Percentiles rank a stretch among this genome's conserved stretches.
These are phyloP conservation scores for Cordylochernes scorpioides DNA, from an alignment of 2,888 invertebrate species.

Conservation along the genomic window DNA sequence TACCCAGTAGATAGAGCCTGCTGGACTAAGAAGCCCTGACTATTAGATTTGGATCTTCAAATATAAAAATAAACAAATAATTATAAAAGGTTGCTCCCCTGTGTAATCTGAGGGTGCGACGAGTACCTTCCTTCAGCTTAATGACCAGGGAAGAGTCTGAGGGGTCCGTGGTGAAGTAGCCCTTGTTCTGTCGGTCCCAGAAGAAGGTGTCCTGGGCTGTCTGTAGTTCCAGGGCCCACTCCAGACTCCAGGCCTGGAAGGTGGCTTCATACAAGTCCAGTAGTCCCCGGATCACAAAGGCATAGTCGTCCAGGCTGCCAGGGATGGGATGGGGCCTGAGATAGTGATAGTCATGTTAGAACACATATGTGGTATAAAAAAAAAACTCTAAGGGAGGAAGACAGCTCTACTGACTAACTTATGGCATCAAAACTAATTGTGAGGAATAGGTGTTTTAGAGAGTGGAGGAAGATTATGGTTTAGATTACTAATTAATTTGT, in stretches of 20 bases:
- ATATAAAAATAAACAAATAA: too few species aligned
- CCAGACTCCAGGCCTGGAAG: constrained; percentile 78
- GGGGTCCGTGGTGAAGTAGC: constrained; percentile 44
- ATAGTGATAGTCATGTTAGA: not conserved
- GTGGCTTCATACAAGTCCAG: constrained; percentile 61
- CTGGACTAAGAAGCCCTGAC: too few species aligned
- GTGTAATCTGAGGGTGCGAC: too few species aligned
- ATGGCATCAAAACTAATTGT: too few species aligned
- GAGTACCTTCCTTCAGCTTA: constrained; percentile 45
- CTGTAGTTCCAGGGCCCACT: constrained; percentile 71
- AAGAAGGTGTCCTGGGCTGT: constrained; percentile 48
- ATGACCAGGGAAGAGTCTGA: constrained; percentile 38
- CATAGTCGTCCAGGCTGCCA: constrained; percentile 72
- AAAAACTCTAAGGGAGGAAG: too few species aligned
- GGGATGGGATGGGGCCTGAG: constrained; percentile 31
- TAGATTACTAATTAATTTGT: not conserved
- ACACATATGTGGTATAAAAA: not conserved
- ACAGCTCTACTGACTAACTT: too few species aligned
- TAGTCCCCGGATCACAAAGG: constrained; percentile 56
- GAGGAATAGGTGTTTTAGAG: too few species aligned
- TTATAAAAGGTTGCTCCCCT: too few species aligned
- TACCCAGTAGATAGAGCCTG: too few species aligned
- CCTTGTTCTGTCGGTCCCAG: constrained; percentile 45
- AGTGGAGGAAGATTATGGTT: too few species aligned
- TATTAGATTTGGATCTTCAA: too few species aligned